Conservation (phyloP, 2,113 vertebrate species). For the Gymnarchus niloticus region DNA sequence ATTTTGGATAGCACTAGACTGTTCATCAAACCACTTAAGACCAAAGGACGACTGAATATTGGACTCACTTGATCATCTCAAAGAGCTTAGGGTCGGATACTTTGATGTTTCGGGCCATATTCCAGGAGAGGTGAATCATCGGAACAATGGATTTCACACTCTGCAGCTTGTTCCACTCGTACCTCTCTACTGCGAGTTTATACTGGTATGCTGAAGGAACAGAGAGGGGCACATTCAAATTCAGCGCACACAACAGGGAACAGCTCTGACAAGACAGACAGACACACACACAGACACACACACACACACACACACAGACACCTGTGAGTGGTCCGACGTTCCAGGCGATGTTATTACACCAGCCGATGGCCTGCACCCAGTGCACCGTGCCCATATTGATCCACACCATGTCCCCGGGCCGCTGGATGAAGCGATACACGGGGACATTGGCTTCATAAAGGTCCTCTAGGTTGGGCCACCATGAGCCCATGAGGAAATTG, state of each 20-base stretch:
- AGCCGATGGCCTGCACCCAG: slow-evolving; percentile 97
- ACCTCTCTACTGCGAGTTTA: slow-evolving; percentile 93
- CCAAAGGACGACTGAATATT: neutral
- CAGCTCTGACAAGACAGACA: neutral
- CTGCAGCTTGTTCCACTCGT: slow-evolving; percentile 99
- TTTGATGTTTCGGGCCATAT: slow-evolving; percentile 99
- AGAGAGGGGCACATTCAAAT: slow-evolving; percentile 2
- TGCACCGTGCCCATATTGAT: slow-evolving; percentile 97
- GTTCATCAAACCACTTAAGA: neutral
- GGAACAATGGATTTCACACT: slow-evolving; percentile 97
- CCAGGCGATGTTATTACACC: slow-evolving; percentile 99
- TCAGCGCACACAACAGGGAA: neutral
- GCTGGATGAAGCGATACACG: slow-evolving; percentile 96
- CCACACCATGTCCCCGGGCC: slow-evolving; percentile 96
- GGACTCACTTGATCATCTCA: slow-evolving; percentile 98
- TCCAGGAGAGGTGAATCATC: slow-evolving; percentile 99
- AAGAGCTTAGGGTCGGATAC: slow-evolving; percentile 99
- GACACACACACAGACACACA: neutral
- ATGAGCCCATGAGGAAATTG: slow-evolving; percentile 94
- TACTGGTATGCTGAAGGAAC: slow-evolving; percentile 83
- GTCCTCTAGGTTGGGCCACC: slow-evolving; percentile 96
- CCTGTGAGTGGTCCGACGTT: slow-evolving; percentile 96
- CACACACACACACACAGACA: slow-evolving; percentile 34
- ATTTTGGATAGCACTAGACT: no score
- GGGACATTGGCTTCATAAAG: slow-evolving; percentile 95